These are phyloP conservation scores for Drosophila novamexicana DNA, from an alignment of 1,140 invertebrate species.

Conservation along the genomic window DNA sequence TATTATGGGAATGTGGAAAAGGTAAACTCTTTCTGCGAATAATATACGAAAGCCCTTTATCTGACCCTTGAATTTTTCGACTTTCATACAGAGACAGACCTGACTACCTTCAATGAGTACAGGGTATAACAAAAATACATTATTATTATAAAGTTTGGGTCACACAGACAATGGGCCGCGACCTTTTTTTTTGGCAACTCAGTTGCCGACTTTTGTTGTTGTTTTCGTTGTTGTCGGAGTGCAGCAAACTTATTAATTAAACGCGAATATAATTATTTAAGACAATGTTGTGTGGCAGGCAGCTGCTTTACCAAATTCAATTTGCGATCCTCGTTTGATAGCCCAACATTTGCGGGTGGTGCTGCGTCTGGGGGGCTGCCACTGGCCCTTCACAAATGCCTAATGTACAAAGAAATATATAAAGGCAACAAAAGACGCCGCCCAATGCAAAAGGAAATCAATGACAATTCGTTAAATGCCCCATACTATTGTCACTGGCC, in stretches of 20 bases:
- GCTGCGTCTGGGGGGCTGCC: neutral
- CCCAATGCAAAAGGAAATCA: conserved; percentile 71
- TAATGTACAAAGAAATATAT: conserved; percentile 60
- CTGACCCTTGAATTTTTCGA: too few species aligned
- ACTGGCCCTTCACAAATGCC: conserved; percentile 25
- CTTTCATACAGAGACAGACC: neutral
- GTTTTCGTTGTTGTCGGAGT: conserved; percentile 25
- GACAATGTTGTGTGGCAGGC: conserved; percentile 37
- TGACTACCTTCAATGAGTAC: neutral
- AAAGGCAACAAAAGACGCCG: conserved; percentile 57
- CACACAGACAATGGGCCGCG: conserved; percentile 53
- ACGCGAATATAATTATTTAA: conserved; percentile 68
- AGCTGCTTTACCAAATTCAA: conserved; percentile 59
- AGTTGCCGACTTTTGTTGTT: conserved; percentile 20
- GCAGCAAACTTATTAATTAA: conserved; percentile 77
- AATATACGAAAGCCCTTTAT: too few species aligned
- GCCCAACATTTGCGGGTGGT: conserved; percentile 13
- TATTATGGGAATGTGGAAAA: too few species aligned
- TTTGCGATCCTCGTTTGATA: conserved; percentile 64
- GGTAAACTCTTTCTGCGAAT: too few species aligned
- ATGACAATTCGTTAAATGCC: conserved; percentile 77
- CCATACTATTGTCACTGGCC: conserved; percentile 47
- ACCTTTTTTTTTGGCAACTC: conserved; percentile 44
- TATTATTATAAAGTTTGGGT: conserved; percentile 64
- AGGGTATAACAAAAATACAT: conserved; percentile 26